These are phyloP conservation scores for Rhagonycha lutea DNA, from an alignment of 2,888 invertebrate species.

Conservation along the genomic window DNA sequence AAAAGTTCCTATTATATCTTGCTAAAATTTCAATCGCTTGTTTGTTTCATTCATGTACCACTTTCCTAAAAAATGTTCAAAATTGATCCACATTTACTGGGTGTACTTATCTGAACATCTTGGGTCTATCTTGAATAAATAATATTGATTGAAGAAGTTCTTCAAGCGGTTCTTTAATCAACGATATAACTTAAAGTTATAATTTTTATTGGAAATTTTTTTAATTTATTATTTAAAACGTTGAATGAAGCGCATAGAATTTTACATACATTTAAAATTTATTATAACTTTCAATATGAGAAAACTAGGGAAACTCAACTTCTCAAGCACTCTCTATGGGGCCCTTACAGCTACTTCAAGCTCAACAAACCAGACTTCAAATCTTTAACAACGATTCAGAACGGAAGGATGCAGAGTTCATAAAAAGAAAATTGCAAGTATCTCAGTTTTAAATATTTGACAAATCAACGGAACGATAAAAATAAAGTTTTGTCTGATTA, in stretches of 20 bases:
- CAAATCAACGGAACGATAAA: neutral
- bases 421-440: neutral
- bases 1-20: no score
- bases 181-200: neutral
- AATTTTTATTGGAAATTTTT: neutral
- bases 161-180: no score
- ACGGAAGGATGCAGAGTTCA: neutral
- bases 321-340: neutral
- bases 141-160: no score
- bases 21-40: no score
- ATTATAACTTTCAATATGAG: neutral
- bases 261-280: neutral
- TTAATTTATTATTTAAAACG: neutral
- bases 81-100: no score
- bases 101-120: no score
- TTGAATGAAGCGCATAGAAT: neutral
- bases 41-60: no score
- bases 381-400: neutral
- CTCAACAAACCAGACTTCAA: neutral
- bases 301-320: neutral
- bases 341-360: neutral
- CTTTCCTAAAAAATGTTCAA: no score
- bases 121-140: no score
- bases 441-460: neutral
- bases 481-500: neutral